phyloP scores from a whole-genome alignment of 2,888 invertebrate genomes.

The Ophion costatus region DNA sequence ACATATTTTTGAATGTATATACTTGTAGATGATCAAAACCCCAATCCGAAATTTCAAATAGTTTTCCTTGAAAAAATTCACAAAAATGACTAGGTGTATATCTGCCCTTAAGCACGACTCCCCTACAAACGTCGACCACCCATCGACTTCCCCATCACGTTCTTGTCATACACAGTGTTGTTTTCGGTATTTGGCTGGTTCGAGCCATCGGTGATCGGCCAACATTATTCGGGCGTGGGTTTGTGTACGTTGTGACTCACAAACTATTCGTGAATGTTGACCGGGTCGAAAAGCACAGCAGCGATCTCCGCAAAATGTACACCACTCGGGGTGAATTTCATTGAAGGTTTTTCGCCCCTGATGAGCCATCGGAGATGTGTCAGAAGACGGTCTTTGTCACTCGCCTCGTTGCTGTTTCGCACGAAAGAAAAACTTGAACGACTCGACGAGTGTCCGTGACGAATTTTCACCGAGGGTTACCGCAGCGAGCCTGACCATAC shows the following conservation, averaged over 20 bases:
- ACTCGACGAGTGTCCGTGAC: slow-evolving; percentile 56
- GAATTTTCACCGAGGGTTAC: slow-evolving; percentile 54
- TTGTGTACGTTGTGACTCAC: background rate
- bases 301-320: background rate
- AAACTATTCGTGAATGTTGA: background rate
- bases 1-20: too few species aligned
- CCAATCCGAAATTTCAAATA: too few species aligned
- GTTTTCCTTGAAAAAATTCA: too few species aligned
- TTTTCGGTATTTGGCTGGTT: too few species aligned
- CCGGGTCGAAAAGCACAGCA: background rate
- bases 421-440: slow-evolving; percentile 31
- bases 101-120: too few species aligned
- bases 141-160: too few species aligned
- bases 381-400: background rate
- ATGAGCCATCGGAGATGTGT: slow-evolving; percentile 39
- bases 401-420: background rate
- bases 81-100: too few species aligned
- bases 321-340: slow-evolving; percentile 11
- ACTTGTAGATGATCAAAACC: too few species aligned
- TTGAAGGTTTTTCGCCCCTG: slow-evolving; percentile 38
- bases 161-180: too few species aligned
- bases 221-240: background rate
- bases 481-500: slow-evolving; percentile 3
- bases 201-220: background rate
- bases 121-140: too few species aligned